Percentiles rank a stretch among this genome's conserved stretches.
Conservation (phyloP, 1,140 invertebrate species). For the Tetramorium simillimum region DNA sequence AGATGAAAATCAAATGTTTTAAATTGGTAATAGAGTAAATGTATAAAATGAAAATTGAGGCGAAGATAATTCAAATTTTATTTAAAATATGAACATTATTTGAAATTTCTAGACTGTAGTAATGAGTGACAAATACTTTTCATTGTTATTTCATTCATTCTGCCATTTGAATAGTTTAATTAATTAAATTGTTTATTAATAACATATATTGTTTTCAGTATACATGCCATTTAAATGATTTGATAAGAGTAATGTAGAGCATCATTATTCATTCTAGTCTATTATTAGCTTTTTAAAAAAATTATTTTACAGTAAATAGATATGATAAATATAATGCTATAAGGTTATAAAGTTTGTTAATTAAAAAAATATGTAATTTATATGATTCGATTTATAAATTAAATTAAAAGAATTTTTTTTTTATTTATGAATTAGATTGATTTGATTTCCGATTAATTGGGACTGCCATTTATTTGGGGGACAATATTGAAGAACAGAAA, state of each 20-base stretch:
- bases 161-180: slow-evolving; percentile 4
- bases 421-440: background rate
- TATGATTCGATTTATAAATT: background rate
- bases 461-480: too few species aligned
- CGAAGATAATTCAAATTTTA: slow-evolving; percentile 21
- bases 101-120: background rate
- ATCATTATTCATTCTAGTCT: slow-evolving; percentile 44
- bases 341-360: background rate
- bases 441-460: too few species aligned
- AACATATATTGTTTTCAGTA: background rate
- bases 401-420: background rate
- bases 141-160: slow-evolving; percentile 21
- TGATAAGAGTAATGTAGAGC: background rate
- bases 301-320: slow-evolving; percentile 11
- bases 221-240: slow-evolving; percentile 30
- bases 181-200: background rate
- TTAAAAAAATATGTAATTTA: slow-evolving; percentile 4
- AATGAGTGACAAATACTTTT: background rate
- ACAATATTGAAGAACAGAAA: too few species aligned
- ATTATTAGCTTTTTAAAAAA: slow-evolving; percentile 24
- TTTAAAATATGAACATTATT: background rate
- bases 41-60: background rate
- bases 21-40: background rate
- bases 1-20: background rate
- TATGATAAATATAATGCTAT: background rate